A percentile compares a stretch with the other conserved stretches of the same genome.
Conservation (phyloP, 2,113 vertebrate species). For the Triplophysa tibetana region DNA sequence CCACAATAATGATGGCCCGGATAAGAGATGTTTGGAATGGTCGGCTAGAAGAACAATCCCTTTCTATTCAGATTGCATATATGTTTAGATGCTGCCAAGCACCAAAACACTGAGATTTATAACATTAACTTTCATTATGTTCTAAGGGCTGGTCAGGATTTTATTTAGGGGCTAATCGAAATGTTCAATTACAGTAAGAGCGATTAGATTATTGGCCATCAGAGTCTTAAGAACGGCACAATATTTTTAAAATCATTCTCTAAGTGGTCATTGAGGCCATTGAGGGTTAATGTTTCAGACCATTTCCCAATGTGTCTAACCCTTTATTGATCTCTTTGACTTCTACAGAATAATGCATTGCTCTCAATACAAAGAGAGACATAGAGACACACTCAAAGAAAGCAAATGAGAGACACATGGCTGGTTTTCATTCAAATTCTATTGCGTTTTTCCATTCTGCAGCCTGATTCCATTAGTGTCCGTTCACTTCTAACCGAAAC, state of each 20-base stretch:
- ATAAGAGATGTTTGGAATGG: too few species aligned
- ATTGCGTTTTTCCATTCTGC: not conserved
- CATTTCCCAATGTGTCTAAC: conserved; percentile 13
- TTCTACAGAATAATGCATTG: conserved; percentile 32
- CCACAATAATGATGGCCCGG: too few species aligned
- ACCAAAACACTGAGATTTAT: not conserved
- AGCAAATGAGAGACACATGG: not conserved
- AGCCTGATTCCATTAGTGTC: not conserved
- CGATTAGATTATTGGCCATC: not conserved
- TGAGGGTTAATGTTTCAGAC: conserved; percentile 2
- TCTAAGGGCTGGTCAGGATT: not conserved
- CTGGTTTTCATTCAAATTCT: not conserved
- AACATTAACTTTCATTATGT: not conserved
- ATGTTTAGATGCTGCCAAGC: too few species aligned
- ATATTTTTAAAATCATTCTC: conserved; percentile 33
- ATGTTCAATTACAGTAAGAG: not conserved
- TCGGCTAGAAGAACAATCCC: too few species aligned
- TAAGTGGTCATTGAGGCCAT: conserved; percentile 25
- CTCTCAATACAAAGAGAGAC: not conserved
- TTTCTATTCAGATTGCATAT: too few species aligned
- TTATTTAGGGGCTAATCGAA: not conserved
- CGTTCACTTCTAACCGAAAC: not conserved
- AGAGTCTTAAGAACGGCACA: not conserved
- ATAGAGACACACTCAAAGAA: not conserved
- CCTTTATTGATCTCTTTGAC: conserved; percentile 39